Percentiles rank a stretch among this genome's conserved stretches.
These are phyloP conservation scores for Pheosia tremula DNA, from an alignment of 2,888 invertebrate genomes.

Conservation along the genomic window DNA sequence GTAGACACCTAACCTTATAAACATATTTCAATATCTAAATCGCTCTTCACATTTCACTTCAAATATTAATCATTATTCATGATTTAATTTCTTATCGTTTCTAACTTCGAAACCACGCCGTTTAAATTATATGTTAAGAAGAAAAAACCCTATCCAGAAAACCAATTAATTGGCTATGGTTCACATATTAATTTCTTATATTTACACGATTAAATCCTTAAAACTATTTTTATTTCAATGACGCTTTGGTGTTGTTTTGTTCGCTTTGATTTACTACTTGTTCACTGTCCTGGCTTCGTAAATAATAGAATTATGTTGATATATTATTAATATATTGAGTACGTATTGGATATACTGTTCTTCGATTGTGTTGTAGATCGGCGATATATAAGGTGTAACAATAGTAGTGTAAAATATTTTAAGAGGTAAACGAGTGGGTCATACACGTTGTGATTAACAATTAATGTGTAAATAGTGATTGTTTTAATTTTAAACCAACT, in stretches of 20 bases:
- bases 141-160: no score
- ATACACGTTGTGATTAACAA: no score
- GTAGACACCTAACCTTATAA: background rate
- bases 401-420: no score
- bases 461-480: no score
- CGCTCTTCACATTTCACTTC: background rate
- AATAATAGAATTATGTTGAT: constrained; percentile 6
- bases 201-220: background rate
- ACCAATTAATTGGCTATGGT: no score
- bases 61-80: background rate
- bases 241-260: constrained; percentile 2
- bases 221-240: background rate
- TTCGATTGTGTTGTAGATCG: constrained; percentile 1
- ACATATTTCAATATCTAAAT: background rate
- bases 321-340: background rate
- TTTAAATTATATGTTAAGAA: no score
- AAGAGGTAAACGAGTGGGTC: no score
- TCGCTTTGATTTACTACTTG: constrained; percentile 2
- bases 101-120: background rate
- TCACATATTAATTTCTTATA: background rate
- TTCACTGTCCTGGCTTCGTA: constrained; percentile 5
- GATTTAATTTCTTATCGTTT: background rate
- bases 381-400: constrained; percentile 12
- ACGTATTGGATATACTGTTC: background rate
- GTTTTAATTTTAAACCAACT: no score